A percentile compares a stretch with the other conserved stretches of the same genome.
These are phyloP conservation scores for Amblyraja radiata DNA, from an alignment of 2,797 vertebrate species.

Conservation along the genomic window DNA sequence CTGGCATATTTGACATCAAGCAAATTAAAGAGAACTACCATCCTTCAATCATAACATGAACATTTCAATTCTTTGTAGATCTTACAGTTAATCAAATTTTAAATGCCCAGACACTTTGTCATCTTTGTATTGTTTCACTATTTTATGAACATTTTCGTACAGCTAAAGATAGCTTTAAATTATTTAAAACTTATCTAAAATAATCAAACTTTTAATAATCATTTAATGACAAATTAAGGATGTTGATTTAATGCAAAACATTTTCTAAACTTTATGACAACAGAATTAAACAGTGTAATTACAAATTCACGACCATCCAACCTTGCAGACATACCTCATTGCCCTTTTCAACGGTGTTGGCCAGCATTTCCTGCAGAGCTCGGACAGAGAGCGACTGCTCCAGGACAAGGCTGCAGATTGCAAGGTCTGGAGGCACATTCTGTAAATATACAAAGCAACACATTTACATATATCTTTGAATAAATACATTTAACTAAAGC, in stretches of 20 bases:
- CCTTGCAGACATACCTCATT: constrained; percentile 61
- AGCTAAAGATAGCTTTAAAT: neutral
- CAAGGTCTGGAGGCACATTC: constrained; percentile 85
- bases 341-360: constrained; percentile 75
- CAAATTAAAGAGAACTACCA: neutral
- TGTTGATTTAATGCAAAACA: neutral
- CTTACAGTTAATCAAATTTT: neutral
- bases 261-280: neutral
- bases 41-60: neutral
- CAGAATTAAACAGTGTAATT: neutral
- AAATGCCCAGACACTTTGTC: too few species aligned
- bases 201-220: neutral
- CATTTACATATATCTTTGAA: neutral
- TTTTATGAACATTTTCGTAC: neutral
- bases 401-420: constrained; percentile 76
- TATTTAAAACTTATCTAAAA: neutral
- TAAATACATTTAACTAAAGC: neutral
- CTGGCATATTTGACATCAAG: neutral
- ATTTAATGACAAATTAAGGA: neutral
- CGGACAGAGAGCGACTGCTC: constrained; percentile 85
- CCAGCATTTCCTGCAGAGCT: constrained; percentile 90
- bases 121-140: neutral
- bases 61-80: neutral
- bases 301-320: neutral
- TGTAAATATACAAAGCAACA: constrained; percentile 46